These are phyloP conservation scores for Helobdella robusta DNA, from an alignment of 2,888 invertebrate species.

Conservation along the genomic window DNA sequence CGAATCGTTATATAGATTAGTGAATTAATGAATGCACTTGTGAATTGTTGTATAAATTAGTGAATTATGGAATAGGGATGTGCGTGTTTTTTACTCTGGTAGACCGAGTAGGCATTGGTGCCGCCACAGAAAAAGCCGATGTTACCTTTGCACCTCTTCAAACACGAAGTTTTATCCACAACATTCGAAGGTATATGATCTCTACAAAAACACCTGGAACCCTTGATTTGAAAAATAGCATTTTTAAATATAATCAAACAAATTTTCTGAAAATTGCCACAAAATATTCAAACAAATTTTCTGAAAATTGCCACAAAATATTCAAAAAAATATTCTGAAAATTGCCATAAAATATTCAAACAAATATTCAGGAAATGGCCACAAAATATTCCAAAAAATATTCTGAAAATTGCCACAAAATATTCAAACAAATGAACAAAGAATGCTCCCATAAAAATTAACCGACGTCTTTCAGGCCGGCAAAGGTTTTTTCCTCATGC, in stretches of 20 bases:
- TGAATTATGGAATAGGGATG: neutral
- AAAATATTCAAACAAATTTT: neutral
- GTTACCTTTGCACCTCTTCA: conserved; percentile 1
- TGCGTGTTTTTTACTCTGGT: conserved; percentile 13
- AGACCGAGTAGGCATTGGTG: neutral
- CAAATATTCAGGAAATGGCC: neutral
- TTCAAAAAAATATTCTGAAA: neutral
- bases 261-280: neutral
- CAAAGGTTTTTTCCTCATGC: conserved; percentile 7
- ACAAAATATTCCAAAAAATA: neutral
- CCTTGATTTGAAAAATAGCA: conserved; percentile 5
- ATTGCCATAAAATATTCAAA: neutral
- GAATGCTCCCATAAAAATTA: neutral
- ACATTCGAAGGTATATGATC: neutral
- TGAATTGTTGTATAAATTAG: neutral
- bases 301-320: neutral
- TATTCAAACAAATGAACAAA: neutral
- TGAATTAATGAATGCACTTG: neutral
- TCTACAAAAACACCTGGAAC: conserved; percentile 6
- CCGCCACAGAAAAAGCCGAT: conserved; percentile 15
- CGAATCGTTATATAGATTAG: neutral
- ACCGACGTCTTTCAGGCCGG: conserved; percentile 10
- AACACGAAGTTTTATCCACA: neutral
- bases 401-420: neutral
- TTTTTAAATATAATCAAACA: neutral